Conservation (phyloP, 1,140 invertebrate genomes). For the Druon quercuslanigerum region DNA sequence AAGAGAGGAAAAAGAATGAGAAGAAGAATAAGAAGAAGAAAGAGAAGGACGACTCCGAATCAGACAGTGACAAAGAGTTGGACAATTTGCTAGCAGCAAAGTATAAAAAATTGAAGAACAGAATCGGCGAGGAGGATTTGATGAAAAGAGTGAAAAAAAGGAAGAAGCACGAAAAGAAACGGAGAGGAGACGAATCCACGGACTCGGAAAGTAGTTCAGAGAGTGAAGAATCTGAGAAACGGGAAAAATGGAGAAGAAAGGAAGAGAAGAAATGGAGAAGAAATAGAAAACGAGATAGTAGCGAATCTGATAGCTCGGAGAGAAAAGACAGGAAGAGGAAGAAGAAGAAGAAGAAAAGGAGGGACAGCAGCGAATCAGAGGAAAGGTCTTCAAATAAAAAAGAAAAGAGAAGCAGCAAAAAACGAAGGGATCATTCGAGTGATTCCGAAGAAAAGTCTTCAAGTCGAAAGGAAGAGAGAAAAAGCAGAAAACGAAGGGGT, state of each 20-base stretch:
- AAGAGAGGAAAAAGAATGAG: conserved; percentile 66
- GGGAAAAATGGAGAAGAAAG: not conserved
- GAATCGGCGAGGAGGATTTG: conserved; percentile 64
- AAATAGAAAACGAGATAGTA: conserved; percentile 45
- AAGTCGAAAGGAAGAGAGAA: conserved; percentile 35
- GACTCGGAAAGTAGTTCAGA: not conserved
- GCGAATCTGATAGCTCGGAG: conserved; percentile 41
- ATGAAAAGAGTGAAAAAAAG: conserved; percentile 66
- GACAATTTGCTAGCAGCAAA: conserved; percentile 67
- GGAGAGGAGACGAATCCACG: conserved; percentile 11
- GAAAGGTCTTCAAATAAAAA: conserved; percentile 40
- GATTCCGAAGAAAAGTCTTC: not conserved
- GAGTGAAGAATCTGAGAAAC: not conserved
- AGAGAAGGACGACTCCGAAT: conserved; percentile 74
- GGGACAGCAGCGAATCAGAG: conserved; percentile 33
- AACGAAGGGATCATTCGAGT: not conserved
- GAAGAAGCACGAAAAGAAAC: conserved; percentile 57
- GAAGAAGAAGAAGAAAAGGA: conserved; percentile 35
- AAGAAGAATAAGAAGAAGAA: conserved; percentile 76
- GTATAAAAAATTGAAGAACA: conserved; percentile 68
- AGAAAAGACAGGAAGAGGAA: conserved; percentile 33
- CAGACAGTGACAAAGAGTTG: conserved; percentile 64
- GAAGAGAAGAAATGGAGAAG: conserved; percentile 39
- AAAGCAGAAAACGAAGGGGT: conserved; percentile 35
- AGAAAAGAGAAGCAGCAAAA: conserved; percentile 32